Evolutionary conservation across 2,888 invertebrate species (phyloP).

Genomic region (Choreutis nemorana): DNA sequence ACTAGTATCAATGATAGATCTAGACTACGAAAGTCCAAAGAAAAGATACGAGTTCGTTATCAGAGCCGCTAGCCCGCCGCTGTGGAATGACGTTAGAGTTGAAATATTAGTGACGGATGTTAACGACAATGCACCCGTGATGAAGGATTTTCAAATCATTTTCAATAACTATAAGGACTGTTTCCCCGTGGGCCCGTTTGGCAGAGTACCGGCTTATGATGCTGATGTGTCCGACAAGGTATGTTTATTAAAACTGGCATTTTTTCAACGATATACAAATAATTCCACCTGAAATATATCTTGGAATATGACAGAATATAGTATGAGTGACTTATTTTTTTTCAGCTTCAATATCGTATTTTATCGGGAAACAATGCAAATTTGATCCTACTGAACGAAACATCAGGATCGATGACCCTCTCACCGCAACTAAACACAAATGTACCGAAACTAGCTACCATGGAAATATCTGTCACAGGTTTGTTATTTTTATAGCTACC

Average conservation of each 20-base stretch:
- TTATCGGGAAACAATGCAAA: conserved; percentile 94
- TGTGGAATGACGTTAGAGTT: conserved; percentile 88
- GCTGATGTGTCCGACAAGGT: conserved; percentile 91
- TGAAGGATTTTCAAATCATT: conserved; percentile 92
- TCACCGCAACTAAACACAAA: conserved; percentile 95
- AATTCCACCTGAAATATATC: not conserved
- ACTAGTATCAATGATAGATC: conserved; percentile 85
- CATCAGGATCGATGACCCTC: conserved; percentile 83
- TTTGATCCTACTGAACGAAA: conserved; percentile 82
- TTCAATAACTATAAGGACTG: conserved; percentile 95
- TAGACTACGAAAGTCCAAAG: conserved; percentile 95
- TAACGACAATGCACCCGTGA: conserved; percentile 92
- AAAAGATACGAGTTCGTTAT: conserved; percentile 90
- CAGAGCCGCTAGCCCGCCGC: conserved; percentile 88
- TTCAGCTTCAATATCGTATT: conserved; percentile 79
- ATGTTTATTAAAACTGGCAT: conserved; percentile 7
- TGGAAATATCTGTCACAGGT: conserved; percentile 92
- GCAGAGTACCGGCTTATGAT: conserved; percentile 91
- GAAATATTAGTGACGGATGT: conserved; percentile 91
- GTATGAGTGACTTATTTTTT: conserved; percentile 5
- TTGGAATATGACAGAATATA: not conserved
- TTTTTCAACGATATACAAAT: not conserved
- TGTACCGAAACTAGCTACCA: conserved; percentile 90
- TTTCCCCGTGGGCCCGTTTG: conserved; percentile 92
- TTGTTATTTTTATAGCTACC: too few relatives aligned